These are phyloP conservation scores for Thereuonema tuberculata DNA, from an alignment of 1,140 invertebrate species.

Conservation along the genomic window DNA sequence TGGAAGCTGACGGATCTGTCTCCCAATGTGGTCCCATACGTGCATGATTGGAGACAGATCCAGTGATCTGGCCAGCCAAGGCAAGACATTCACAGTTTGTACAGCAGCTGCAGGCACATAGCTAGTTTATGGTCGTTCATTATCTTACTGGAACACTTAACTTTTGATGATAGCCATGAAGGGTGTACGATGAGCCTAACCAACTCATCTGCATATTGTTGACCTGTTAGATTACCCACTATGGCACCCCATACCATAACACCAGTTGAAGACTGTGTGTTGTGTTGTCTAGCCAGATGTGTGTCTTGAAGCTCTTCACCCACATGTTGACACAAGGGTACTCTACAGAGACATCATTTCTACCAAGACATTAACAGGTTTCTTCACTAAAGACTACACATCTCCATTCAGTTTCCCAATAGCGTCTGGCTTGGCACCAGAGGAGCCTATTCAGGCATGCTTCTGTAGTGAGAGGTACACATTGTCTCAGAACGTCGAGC, in stretches of 20 bases:
- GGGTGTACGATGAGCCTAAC: background rate
- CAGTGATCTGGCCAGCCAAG: background rate
- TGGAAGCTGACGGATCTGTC: no score
- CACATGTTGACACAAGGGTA: background rate
- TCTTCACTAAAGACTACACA: background rate
- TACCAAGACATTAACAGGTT: background rate
- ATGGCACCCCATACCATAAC: background rate
- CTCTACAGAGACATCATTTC: background rate
- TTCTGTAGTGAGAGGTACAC: background rate
- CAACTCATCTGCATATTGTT: background rate
- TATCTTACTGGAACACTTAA: background rate
- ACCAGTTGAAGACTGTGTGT: background rate
- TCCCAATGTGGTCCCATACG: no score
- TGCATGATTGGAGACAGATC: no score
- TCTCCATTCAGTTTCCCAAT: background rate
- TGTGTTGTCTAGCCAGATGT: background rate
- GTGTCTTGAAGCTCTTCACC: background rate
- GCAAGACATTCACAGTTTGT: background rate
- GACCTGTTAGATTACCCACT: background rate
- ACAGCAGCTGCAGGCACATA: background rate
- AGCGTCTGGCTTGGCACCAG: background rate
- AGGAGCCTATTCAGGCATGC: background rate
- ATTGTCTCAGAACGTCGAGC: background rate
- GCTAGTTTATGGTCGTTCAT: background rate
- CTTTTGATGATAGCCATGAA: background rate